A percentile compares a stretch with the other conserved stretches of the same genome.
phyloP scores from a whole-genome alignment of 2,888 invertebrate genomes.

The Noctuana brunneofusca region DNA sequence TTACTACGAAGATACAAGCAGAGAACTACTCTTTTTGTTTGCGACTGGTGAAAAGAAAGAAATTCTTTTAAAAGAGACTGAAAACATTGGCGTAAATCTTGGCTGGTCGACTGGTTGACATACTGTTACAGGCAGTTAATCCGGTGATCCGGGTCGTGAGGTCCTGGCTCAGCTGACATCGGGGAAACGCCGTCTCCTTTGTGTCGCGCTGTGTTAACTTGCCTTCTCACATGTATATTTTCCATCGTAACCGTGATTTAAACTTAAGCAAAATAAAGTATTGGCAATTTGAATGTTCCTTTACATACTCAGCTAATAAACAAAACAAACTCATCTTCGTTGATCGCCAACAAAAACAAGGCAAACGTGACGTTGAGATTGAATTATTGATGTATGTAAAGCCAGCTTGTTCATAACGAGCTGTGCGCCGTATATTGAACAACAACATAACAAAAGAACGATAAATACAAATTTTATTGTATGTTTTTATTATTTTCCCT shows the following conservation, averaged over 20 bases:
- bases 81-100: constrained; percentile 74
- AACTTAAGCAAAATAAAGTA: constrained; percentile 4
- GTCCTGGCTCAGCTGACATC: constrained; percentile 61
- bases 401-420: constrained; percentile 21
- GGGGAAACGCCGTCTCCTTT: constrained; percentile 59
- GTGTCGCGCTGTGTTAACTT: constrained; percentile 57
- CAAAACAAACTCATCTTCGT: constrained; percentile 20
- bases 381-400: constrained; percentile 29
- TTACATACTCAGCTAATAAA: constrained; percentile 17
- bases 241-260: background rate
- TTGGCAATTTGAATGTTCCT: background rate
- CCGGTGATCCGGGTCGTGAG: constrained; percentile 71
- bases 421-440: constrained; percentile 7
- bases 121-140: constrained; percentile 77
- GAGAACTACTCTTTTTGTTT: constrained; percentile 30
- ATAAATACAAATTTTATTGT: constrained; percentile 29
- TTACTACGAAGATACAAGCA: constrained; percentile 25
- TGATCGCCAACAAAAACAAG: constrained; percentile 15
- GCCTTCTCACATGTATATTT: constrained; percentile 55
- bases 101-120: constrained; percentile 68
- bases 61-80: constrained; percentile 61
- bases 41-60: constrained; percentile 29
- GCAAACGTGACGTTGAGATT: constrained; percentile 20
- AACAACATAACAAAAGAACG: constrained; percentile 23
- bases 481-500: constrained; percentile 25